These are phyloP conservation scores for Knipowitschia caucasica DNA, from an alignment of 2,797 vertebrate genomes.

Conservation along the genomic window DNA sequence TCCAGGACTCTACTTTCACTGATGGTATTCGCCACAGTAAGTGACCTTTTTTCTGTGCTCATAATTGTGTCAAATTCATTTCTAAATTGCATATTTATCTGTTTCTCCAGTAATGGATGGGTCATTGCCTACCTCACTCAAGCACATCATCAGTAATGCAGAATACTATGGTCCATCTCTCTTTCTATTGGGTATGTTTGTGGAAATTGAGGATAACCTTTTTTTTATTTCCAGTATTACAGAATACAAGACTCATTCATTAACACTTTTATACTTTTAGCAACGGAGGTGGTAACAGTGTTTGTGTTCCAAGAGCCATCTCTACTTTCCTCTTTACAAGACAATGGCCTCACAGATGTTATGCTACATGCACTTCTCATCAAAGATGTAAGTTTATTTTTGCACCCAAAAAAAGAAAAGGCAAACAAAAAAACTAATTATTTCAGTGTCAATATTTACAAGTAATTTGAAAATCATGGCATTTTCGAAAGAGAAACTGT, in stretches of 20 bases:
- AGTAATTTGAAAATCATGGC: too few relatives aligned
- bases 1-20: slow-evolving; percentile 95
- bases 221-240: background rate
- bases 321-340: slow-evolving; percentile 93
- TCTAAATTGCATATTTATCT: slow-evolving; percentile 1
- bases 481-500: too few relatives aligned
- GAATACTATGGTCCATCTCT: slow-evolving; percentile 97
- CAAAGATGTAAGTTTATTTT: slow-evolving; percentile 87
- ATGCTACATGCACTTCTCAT: slow-evolving; percentile 97
- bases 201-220: background rate
- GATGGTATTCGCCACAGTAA: slow-evolving; percentile 95
- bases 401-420: too few relatives aligned
- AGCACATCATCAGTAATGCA: slow-evolving; percentile 98
- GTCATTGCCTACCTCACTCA: slow-evolving; percentile 95
- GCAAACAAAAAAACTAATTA: too few relatives aligned
- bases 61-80: background rate
- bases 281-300: slow-evolving; percentile 97
- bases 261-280: slow-evolving; percentile 60
- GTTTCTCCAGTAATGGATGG: slow-evolving; percentile 92
- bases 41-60: slow-evolving; percentile 13
- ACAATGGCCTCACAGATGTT: slow-evolving; percentile 96
- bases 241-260: slow-evolving; percentile 9
- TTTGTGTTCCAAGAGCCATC: slow-evolving; percentile 99
- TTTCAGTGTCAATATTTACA: too few relatives aligned
- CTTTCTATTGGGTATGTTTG: slow-evolving; percentile 88